phyloP scores from a whole-genome alignment of 1,140 invertebrate genomes.

The Dinothrombium tinctorium region DNA sequence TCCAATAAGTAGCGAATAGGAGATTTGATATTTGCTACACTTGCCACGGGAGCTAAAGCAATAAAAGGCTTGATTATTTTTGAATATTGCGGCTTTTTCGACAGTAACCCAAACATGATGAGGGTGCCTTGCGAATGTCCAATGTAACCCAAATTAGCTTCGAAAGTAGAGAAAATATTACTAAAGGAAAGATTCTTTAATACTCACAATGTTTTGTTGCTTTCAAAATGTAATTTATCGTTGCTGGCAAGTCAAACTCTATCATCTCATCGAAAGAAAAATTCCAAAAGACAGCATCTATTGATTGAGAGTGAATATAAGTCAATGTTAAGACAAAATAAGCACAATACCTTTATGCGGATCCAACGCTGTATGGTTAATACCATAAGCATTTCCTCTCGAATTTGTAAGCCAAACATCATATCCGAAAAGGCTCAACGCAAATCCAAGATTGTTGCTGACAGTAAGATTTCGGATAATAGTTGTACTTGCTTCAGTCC shows the following conservation, averaged over 20 bases:
- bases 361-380: constrained; percentile 14
- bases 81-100: constrained; percentile 35
- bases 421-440: constrained; percentile 15
- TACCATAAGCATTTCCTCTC: constrained; percentile 18
- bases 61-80: constrained; percentile 27
- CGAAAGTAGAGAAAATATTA: background rate
- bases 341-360: too few species aligned
- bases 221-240: constrained; percentile 23
- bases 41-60: constrained; percentile 48
- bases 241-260: constrained; percentile 25
- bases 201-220: constrained; percentile 27
- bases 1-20: constrained; percentile 24
- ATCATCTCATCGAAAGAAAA: constrained; percentile 19
- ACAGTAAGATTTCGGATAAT: background rate
- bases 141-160: constrained; percentile 24
- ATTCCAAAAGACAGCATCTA: constrained; percentile 6
- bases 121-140: constrained; percentile 40
- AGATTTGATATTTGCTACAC: constrained; percentile 38
- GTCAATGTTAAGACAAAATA: too few species aligned
- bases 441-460: background rate
- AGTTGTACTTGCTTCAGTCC: background rate
- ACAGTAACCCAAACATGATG: constrained; percentile 34
- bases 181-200: background rate
- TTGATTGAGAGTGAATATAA: background rate
- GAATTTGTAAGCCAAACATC: constrained; percentile 21